These are phyloP conservation scores for Hiodon tergisus DNA, from an alignment of 2,113 vertebrate genomes.

Conservation along the genomic window DNA sequence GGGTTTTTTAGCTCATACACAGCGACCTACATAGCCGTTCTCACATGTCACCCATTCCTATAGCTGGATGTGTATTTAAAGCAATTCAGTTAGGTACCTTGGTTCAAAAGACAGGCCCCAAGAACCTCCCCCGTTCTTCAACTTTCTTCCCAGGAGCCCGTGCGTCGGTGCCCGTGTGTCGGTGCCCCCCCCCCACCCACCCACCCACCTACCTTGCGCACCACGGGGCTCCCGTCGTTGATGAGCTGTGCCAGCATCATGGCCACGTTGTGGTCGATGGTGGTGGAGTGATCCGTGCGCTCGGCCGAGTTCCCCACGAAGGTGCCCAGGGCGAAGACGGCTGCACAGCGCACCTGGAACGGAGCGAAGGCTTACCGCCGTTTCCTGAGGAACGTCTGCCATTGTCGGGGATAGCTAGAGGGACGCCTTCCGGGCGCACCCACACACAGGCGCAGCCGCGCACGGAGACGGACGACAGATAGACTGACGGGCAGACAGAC, in stretches of 20 bases:
- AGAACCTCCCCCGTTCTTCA: no score
- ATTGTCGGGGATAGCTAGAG: no score
- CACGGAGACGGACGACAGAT: not conserved
- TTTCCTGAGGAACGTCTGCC: not conserved
- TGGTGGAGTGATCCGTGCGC: conserved; percentile 94
- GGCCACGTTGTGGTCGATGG: conserved; percentile 96
- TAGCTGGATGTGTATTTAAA: no score
- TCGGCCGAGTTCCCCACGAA: conserved; percentile 94
- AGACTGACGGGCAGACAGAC: not conserved
- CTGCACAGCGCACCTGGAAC: conserved; percentile 84
- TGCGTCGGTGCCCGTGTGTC: no score
- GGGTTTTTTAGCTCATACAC: no score
- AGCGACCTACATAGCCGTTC: no score
- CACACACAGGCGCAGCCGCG: not conserved
- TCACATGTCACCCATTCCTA: no score
- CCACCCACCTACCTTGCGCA: conserved; percentile 75
- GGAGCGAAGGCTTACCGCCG: not conserved
- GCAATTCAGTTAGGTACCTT: no score
- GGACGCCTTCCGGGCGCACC: no score
- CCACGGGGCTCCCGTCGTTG: conserved; percentile 91
- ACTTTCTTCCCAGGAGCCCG: no score
- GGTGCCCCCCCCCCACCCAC: no score
- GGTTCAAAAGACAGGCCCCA: no score
- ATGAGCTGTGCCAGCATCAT: conserved; percentile 98
- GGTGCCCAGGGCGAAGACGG: conserved; percentile 89